Evolutionary conservation across 2,888 invertebrate species (phyloP), one percentile per base, ranked within the genome.

Genomic region (Plusia festucae): DNA sequence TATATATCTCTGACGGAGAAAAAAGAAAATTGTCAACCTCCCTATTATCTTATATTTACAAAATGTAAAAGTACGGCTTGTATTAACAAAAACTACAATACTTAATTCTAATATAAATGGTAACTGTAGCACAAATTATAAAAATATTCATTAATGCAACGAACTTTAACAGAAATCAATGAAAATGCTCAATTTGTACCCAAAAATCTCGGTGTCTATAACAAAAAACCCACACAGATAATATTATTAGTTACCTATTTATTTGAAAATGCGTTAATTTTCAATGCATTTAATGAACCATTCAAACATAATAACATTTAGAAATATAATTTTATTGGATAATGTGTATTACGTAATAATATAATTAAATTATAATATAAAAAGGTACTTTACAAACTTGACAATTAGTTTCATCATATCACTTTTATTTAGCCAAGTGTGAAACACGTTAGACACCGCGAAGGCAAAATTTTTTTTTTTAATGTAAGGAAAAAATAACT

Each of bases 391-490:
- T 52, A 52, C n/a, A 54, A 18, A 20, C 20, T n/a, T 53, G 59
- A 58, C 53, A 63, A 15, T 52, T 44, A 69, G 53, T 66, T 66
- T 68, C 65, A 70, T 62, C 57, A 63, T 76, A 76, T 76, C 79
- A 73, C 75, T 71, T 65, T 70, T 57, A 73, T 53, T 70, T 66
- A 70, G 1, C 58, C 22, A 5, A 7, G 27, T 8, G 7, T 27
- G 27, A 7, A 30, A 30, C 30, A 30, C n/a, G n/a, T n/a, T n/a
- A n/a, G n/a, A n/a, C n/a, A n/a, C n/a, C n/a, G n/a, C n/a, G n/a
- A n/a, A n/a, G n/a, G n/a, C n/a, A n/a, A n/a, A n/a, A n/a, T n/a
- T n/a, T n/a, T n/a, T n/a, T n/a, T n/a, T n/a, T n/a, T n/a, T n/a
- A n/a, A n/a, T n/a, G n/a, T n/a, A n/a, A n/a, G n/a, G n/a, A n/a